These are phyloP conservation scores for Lycocorax pyrrhopterus DNA, from an alignment of 2,113 vertebrate genomes.

Conservation along the genomic window DNA sequence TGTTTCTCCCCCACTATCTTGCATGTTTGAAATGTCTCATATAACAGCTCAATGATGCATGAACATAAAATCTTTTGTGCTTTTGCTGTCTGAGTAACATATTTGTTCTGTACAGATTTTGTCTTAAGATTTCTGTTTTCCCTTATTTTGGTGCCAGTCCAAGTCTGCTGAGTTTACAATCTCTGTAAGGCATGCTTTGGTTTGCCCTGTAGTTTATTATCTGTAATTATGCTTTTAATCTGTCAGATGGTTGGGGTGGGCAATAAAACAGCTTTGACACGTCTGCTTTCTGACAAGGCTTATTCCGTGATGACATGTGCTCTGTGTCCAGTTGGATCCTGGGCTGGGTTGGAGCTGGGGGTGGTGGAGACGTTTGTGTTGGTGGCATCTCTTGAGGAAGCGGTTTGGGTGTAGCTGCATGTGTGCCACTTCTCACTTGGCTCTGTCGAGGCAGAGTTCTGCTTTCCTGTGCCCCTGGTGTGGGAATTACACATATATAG, in stretches of 20 bases:
- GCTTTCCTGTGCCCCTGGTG: neutral
- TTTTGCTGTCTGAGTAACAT: neutral
- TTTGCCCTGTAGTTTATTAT: neutral
- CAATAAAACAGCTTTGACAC: neutral
- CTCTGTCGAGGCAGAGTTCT: neutral
- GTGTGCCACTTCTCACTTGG: no score
- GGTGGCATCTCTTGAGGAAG: neutral
- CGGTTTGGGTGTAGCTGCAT: rapidly evolving
- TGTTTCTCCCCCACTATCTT: neutral
- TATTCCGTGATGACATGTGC: neutral
- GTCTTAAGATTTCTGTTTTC: neutral
- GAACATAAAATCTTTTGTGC: neutral
- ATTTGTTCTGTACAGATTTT: neutral
- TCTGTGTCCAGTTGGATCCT: neutral
- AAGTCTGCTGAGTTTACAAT: neutral
- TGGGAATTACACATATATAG: rapidly evolving
- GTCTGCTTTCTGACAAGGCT: neutral
- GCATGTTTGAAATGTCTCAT: neutral
- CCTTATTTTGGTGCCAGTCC: neutral
- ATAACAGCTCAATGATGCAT: neutral
- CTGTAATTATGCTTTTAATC: neutral
- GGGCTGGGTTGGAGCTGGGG: neutral
- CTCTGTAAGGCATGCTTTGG: neutral
- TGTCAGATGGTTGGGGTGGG: neutral
- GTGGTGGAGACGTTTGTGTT: rapidly evolving